These are phyloP conservation scores for Mellilla xanthometata DNA, from an alignment of 2,888 invertebrate genomes.

Conservation along the genomic window DNA sequence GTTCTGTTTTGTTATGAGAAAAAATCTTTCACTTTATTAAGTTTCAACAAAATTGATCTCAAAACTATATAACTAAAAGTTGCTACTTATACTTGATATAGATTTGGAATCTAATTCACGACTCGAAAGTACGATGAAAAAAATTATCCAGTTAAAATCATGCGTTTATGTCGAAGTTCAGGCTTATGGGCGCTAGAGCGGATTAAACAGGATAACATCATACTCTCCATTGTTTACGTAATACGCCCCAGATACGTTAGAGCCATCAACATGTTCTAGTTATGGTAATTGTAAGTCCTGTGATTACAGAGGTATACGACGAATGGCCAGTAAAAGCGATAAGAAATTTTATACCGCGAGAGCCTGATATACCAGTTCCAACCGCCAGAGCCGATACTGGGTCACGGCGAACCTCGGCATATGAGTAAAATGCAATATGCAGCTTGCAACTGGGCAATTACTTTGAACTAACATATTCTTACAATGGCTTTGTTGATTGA, in stretches of 20 bases:
- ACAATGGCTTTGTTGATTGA: neutral
- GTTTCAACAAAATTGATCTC: too few species aligned
- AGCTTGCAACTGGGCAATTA: conserved; percentile 4
- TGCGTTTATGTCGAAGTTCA: too few species aligned
- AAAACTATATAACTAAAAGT: too few species aligned
- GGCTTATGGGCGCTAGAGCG: too few species aligned
- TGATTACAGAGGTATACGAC: conserved; percentile 22
- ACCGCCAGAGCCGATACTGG: conserved; percentile 36
- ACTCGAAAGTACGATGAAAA: too few species aligned
- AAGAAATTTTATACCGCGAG: conserved; percentile 32
- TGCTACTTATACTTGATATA: too few species aligned
- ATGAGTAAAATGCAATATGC: conserved; percentile 31
- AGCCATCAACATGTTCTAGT: conserved; percentile 31
- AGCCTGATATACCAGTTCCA: conserved; percentile 36
- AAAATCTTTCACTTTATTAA: too few species aligned
- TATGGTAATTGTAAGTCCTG: conserved; percentile 34
- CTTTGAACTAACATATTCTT: conserved; percentile 1
- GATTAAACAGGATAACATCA: too few species aligned
- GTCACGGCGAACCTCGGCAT: conserved; percentile 43
- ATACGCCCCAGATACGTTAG: conserved; percentile 15
- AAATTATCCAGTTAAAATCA: neutral
- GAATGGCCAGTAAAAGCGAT: conserved; percentile 32
- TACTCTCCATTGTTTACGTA: conserved; percentile 5
- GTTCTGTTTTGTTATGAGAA: too few species aligned
- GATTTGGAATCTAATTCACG: too few species aligned